These are phyloP conservation scores for Vimba vimba DNA, from an alignment of 2,113 vertebrate species.

Conservation along the genomic window DNA sequence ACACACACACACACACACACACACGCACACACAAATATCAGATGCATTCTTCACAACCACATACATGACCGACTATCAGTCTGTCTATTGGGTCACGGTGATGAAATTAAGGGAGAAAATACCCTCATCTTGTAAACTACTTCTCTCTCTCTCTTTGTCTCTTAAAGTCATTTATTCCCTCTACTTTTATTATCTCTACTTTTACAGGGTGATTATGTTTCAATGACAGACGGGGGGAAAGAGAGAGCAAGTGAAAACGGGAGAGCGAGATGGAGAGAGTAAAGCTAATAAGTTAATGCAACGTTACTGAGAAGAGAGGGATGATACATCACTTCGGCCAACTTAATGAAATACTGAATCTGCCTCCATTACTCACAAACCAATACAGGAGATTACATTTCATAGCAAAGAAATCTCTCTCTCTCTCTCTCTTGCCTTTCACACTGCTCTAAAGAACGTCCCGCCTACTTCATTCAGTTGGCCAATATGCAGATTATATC, in stretches of 20 bases:
- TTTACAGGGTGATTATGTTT: slow-evolving; percentile 51
- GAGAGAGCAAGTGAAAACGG: slow-evolving; percentile 32
- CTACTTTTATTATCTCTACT: slow-evolving; percentile 41
- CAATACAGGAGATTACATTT: slow-evolving; percentile 50
- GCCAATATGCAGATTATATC: slow-evolving; percentile 29
- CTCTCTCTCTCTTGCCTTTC: slow-evolving; percentile 6
- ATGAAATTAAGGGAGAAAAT: neutral
- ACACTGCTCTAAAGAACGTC: slow-evolving; percentile 24
- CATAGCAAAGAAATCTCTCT: slow-evolving; percentile 38
- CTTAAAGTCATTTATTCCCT: slow-evolving; percentile 48
- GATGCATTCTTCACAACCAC: slow-evolving; percentile 3
- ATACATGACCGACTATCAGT: neutral
- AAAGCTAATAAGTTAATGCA: slow-evolving; percentile 58
- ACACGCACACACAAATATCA: too few relatives aligned
- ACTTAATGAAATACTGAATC: slow-evolving; percentile 52
- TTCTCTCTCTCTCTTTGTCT: slow-evolving; percentile 16
- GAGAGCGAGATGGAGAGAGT: slow-evolving; percentile 40
- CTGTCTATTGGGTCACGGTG: neutral
- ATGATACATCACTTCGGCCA: slow-evolving; percentile 47
- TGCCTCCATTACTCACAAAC: slow-evolving; percentile 55
- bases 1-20: slow-evolving; percentile 16
- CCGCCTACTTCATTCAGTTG: slow-evolving; percentile 38
- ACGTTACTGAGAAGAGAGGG: slow-evolving; percentile 41
- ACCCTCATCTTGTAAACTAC: slow-evolving; percentile 16
- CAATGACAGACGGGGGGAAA: slow-evolving; percentile 40